Percentiles rank a stretch among this genome's conserved stretches.
Evolutionary conservation across 2,113 vertebrate species (phyloP).

Genomic region (Balaeniceps rex): DNA sequence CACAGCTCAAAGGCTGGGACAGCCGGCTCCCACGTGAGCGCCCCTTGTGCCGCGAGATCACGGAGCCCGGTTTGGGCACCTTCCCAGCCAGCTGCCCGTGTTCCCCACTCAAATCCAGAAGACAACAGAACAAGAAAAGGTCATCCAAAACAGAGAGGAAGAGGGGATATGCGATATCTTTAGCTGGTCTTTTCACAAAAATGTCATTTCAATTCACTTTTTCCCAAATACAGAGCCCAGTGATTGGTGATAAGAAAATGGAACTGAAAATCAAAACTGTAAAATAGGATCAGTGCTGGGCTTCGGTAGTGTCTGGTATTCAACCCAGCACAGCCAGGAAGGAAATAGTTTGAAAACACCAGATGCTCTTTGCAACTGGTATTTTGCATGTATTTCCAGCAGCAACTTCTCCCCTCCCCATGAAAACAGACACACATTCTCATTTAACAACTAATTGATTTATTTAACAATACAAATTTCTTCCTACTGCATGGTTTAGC

Average conservation of each 20-base stretch:
- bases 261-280: background rate
- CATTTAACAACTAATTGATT: slow-evolving; percentile 73
- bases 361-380: background rate
- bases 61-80: rapidly evolving
- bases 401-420: slow-evolving; percentile 1
- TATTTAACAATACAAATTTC: slow-evolving; percentile 76
- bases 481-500: slow-evolving; percentile 70
- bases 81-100: background rate
- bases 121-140: background rate
- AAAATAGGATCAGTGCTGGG: background rate
- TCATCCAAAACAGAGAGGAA: background rate
- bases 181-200: background rate
- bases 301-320: background rate
- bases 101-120: background rate
- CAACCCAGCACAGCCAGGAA: background rate
- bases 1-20: background rate
- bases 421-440: slow-evolving; percentile 65
- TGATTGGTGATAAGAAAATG: background rate
- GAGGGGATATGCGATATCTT: background rate
- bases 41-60: background rate
- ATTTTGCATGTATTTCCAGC: background rate
- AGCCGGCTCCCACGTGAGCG: rapidly evolving
- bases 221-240: background rate
- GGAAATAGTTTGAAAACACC: background rate
- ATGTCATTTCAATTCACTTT: background rate